Base-by-base conservation (phyloP, 2,113 vertebrate genomes). In the Eudyptes chrysolophus region DNA sequence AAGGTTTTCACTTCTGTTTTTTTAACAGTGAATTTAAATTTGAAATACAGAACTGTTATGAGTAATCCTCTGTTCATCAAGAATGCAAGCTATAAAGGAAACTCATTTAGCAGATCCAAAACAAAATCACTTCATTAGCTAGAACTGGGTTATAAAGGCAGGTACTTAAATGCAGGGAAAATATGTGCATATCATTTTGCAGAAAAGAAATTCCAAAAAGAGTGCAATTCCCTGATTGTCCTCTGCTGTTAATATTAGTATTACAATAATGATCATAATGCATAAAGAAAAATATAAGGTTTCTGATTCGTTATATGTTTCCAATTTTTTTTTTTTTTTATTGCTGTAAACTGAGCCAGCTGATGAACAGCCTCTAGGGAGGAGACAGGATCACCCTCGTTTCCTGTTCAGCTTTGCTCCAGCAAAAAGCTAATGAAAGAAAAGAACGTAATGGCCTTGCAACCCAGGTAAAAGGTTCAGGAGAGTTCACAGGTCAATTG, bases 371-470 rank as follows among this genome's bases (percentile, higher is more conserved):
- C 97, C 98, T 98, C 98, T 97, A 97, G 98, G 98, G 98, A 99
- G 62, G 55, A 96, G 95, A 92, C 86, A 97, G 97, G 88, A 94
- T 98, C 97, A 86, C 97, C 96, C 96, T 97, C 95, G 94, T 95
- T 98, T 98, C 98, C 98, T 98, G 98, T 98, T 99, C 98, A 97
- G 98, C 98, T 97, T 97, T 98, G 98, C 98, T 98, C 97, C 98
- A 98, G 98, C 97, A 99, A 98, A 98, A 98, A 98, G 96, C 98
- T 98, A 98, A 98, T 98, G 99, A 99, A 99, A 99, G 98, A 98
- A 99, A 98, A 99, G 98, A 98, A 98, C 85, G 16, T 99, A 99
- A 99, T 99, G 99, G 98, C 98, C 97, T 98, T 98, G 96, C 97
- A 98, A 94, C 97, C 95, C 97, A 98, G 98, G 99, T 99, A 97